These are phyloP conservation scores for Hedya salicella DNA, from an alignment of 2,888 invertebrate species.

Conservation along the genomic window DNA sequence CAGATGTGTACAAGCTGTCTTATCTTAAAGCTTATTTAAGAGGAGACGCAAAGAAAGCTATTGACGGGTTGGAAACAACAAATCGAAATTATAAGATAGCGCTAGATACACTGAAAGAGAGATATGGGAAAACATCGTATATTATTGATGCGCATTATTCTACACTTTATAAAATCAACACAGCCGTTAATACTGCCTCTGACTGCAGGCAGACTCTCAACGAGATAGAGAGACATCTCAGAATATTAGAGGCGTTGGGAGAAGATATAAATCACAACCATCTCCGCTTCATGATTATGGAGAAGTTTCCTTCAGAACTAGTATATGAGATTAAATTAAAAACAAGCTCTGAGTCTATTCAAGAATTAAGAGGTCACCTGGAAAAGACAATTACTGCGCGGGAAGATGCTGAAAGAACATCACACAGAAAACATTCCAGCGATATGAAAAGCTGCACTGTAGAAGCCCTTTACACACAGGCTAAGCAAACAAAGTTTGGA, in stretches of 20 bases:
- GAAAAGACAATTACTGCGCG: neutral
- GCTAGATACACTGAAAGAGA: neutral
- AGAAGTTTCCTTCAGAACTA: conserved; percentile 2
- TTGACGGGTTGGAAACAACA: neutral
- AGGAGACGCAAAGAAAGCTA: conserved; percentile 3
- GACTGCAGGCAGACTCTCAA: neutral
- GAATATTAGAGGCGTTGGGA: neutral
- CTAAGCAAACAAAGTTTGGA: neutral
- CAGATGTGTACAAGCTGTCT: conserved; percentile 12
- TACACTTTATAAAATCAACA: neutral
- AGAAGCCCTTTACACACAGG: neutral
- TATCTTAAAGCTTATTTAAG: neutral
- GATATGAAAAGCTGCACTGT: neutral
- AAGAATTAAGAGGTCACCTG: neutral
- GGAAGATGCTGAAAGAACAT: conserved; percentile 8
- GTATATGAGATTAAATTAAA: conserved; percentile 2
- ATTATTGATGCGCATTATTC: conserved; percentile 3
- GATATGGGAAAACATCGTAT: neutral
- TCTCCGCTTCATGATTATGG: conserved; percentile 5
- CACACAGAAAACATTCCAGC: neutral
- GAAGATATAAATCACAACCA: conserved; percentile 11
- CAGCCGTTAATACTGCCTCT: neutral
- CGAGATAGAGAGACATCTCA: conserved; percentile 5
- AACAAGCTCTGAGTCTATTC: neutral
- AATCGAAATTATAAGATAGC: conserved; percentile 1